Evolutionary conservation across 1,140 invertebrate genomes (phyloP), one percentile per base, ranked within the genome.

Genomic region (Hesperophylax magnus): DNA sequence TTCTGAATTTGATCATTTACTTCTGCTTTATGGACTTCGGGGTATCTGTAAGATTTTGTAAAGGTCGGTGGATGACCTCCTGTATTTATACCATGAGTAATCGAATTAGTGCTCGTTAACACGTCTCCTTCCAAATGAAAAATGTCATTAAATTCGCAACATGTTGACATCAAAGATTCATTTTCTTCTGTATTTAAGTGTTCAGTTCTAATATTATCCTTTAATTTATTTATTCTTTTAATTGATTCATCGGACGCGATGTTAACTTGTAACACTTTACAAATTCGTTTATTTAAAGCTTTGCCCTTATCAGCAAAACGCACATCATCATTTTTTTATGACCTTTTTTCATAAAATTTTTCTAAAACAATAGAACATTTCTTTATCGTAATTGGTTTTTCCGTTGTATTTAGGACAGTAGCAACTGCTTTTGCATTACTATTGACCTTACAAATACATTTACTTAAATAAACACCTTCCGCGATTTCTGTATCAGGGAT

Each of bases 1-100:
- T 88, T 86, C 5, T 85, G 15, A n/a, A 88, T 85, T 83, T 89
- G 87, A 34, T 81, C 85, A 67, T 87, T 82, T 8, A 89, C 83
- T 86, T 90, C 88, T 52, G 86, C 72, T 84, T 87, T 84, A 72
- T 88, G 87, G 14, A 86, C 71, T 83, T 88, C 77, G 6, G 87
- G 87, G 53, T 85, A 86, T 39, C 86, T 58, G 82, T 88, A 88
- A 17, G 81, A 81, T 85, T 86, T 86, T 5, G 85, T 61, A 56
- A 60, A 58, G 31, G 87, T 84, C 47, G 86, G 86, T 34, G 34
- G 3, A 22, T 52, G 86, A 31, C 77, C 27, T 18, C 81, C 84
- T 61, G 82, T 81, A 17, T 74, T 71, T 34, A 88, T 87, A 83
- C 85, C 76, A 80, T 86, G 86, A 78, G 82, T 67, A 7, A 83